Conservation (phyloP, 2,888 invertebrate genomes). For the Phorcus lineatus region DNA sequence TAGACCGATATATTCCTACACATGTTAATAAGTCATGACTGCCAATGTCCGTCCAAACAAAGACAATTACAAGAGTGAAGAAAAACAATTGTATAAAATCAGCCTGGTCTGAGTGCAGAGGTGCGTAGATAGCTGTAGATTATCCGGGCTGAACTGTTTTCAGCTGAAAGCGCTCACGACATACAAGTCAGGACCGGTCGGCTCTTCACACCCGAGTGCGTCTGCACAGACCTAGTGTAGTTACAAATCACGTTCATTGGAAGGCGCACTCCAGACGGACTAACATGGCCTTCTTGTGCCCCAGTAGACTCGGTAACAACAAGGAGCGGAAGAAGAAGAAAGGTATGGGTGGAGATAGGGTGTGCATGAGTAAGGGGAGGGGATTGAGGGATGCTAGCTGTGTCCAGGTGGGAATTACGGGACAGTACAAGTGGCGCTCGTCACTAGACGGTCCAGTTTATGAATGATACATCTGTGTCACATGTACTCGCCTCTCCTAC, state of each 20-base stretch:
- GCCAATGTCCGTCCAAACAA: no score
- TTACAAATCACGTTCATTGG: background rate
- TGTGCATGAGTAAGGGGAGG: no score
- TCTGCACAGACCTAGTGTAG: background rate
- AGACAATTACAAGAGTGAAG: no score
- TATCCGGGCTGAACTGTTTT: no score
- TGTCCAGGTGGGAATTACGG: background rate
- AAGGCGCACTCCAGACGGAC: no score
- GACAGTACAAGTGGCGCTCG: background rate
- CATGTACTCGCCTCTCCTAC: no score
- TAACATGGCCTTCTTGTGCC: constrained; percentile 60
- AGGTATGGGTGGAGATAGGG: constrained; percentile 30
- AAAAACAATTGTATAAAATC: no score
- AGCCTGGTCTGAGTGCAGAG: no score
- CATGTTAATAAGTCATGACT: no score
- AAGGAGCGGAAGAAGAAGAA: constrained; percentile 45
- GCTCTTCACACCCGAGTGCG: background rate
- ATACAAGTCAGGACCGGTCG: background rate
- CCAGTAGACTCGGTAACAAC: constrained; percentile 51
- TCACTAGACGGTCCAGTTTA: background rate
- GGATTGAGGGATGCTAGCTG: background rate
- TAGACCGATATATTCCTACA: no score
- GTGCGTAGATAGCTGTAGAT: no score
- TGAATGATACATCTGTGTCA: background rate
- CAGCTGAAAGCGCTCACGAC: no score